Evolutionary conservation across 2,888 invertebrate genomes (phyloP).

Genomic region (Phymatocera aterrima): DNA sequence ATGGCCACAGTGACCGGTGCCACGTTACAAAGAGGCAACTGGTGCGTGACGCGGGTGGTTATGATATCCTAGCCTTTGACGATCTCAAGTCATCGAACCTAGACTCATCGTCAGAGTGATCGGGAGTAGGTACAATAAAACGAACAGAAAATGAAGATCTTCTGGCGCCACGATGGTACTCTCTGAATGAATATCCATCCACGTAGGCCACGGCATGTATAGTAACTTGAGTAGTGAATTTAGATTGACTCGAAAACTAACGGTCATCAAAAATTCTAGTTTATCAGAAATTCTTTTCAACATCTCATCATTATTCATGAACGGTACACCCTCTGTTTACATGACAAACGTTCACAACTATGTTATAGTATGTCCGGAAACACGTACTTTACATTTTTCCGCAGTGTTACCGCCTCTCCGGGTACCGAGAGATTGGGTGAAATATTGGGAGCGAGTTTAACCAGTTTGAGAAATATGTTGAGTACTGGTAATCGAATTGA

Average conservation of each 20-base stretch:
- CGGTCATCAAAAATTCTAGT: background rate
- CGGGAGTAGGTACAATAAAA: slow-evolving; percentile 36
- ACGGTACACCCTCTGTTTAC: background rate
- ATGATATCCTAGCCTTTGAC: slow-evolving; percentile 61
- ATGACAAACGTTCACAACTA: too few species aligned
- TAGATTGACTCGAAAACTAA: background rate
- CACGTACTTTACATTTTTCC: too few species aligned
- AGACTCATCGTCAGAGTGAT: slow-evolving; percentile 40
- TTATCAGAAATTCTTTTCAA: background rate
- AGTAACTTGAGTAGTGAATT: background rate
- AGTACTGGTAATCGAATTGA: background rate
- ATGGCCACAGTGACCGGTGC: slow-evolving; percentile 16
- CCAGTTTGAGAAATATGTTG: too few species aligned
- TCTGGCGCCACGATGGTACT: slow-evolving; percentile 32
- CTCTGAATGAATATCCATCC: slow-evolving; percentile 2
- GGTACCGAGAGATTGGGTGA: too few species aligned
- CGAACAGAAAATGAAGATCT: slow-evolving; percentile 37
- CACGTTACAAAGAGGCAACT: slow-evolving; percentile 63
- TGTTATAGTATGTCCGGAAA: too few species aligned
- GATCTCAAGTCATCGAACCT: slow-evolving; percentile 64
- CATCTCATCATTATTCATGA: background rate
- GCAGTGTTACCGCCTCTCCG: too few species aligned
- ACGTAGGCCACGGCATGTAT: background rate
- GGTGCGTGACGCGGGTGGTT: slow-evolving; percentile 66
- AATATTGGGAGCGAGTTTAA: too few species aligned